phyloP scores from a whole-genome alignment of 2,888 invertebrate species.

The Lampropteryx suffumata region DNA sequence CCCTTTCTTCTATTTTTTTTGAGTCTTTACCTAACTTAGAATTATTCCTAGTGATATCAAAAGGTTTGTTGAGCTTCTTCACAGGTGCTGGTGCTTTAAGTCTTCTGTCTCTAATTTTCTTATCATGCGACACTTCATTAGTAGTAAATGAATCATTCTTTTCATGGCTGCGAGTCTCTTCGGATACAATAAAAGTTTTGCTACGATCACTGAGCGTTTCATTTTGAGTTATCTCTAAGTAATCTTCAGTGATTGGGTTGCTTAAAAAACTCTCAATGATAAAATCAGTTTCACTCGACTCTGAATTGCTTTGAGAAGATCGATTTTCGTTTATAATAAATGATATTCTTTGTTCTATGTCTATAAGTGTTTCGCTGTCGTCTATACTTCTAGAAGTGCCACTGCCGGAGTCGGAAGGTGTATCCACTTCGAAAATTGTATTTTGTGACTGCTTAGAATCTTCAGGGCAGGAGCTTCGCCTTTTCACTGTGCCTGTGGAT shows the following conservation, averaged over 20 bases:
- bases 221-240: constrained; percentile 51
- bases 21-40: constrained; percentile 50
- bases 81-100: constrained; percentile 64
- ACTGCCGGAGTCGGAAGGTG: constrained; percentile 73
- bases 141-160: constrained; percentile 42
- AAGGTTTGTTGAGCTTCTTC: constrained; percentile 63
- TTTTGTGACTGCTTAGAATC: constrained; percentile 56
- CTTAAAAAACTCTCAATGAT: constrained; percentile 66
- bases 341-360: constrained; percentile 76
- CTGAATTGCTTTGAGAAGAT: constrained; percentile 76
- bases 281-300: constrained; percentile 72
- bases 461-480: constrained; percentile 82
- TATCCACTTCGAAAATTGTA: constrained; percentile 65
- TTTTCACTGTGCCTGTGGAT: constrained; percentile 88
- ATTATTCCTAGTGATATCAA: constrained; percentile 58
- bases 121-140: constrained; percentile 49
- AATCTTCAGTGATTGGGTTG: constrained; percentile 51
- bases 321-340: constrained; percentile 75
- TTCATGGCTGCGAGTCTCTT: constrained; percentile 47
- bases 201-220: constrained; percentile 57
- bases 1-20: constrained; percentile 53
- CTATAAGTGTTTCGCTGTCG: constrained; percentile 61
- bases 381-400: constrained; percentile 66
- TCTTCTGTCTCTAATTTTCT: constrained; percentile 60
- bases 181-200: constrained; percentile 65